Conservation (phyloP, 2,113 vertebrate genomes). For the Octodon degus region DNA sequence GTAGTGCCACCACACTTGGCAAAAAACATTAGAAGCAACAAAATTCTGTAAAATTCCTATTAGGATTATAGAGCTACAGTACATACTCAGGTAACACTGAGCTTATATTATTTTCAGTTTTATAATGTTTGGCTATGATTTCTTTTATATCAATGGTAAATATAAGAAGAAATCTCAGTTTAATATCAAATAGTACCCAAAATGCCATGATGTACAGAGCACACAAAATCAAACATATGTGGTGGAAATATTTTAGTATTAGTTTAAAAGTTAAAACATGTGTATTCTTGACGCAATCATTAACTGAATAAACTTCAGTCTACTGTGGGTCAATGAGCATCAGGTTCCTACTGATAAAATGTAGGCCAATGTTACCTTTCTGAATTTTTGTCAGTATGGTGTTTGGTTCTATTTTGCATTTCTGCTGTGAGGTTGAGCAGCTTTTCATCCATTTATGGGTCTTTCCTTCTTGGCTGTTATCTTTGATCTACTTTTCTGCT, state of each 20-base stretch:
- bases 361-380: neutral
- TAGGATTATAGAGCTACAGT: neutral
- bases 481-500: neutral
- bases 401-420: slow-evolving; percentile 29
- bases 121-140: neutral
- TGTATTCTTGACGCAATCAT: neutral
- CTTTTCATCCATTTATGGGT: neutral
- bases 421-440: slow-evolving; percentile 6
- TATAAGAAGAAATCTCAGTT: neutral
- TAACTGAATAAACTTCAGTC: slow-evolving; percentile 28
- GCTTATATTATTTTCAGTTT: neutral
- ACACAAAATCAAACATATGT: neutral
- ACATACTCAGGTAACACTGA: neutral
- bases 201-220: neutral
- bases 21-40: neutral
- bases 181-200: neutral
- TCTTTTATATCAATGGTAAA: slow-evolving; percentile 6
- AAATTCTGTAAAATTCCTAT: slow-evolving; percentile 50
- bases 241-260: slow-evolving; percentile 8
- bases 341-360: slow-evolving; percentile 35
- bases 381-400: neutral
- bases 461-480: neutral
- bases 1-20: neutral
- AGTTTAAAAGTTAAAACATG: neutral
- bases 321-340: neutral